Evolutionary conservation across 2,888 invertebrate species (phyloP), one percentile per base, ranked within the genome.

Genomic region (Monochamus alternatus): DNA sequence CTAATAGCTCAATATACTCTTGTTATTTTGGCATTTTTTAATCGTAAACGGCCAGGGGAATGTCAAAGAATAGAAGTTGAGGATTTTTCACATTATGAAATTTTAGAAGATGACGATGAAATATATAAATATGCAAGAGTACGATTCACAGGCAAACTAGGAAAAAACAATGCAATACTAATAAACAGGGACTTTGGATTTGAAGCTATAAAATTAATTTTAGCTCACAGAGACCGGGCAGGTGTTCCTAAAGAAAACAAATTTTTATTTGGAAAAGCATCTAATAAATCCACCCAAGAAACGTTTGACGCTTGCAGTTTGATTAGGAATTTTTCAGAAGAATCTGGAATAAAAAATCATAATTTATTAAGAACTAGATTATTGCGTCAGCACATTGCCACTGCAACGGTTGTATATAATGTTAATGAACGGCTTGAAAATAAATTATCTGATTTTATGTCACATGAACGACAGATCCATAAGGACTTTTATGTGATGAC

Each of bases 41-140:
- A 75, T 32, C 52, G 71, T 10, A 75, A 75, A 22, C 31, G 71
- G 14, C 67, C 72, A n/a, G 75, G 75, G 31, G 72, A 72, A 63
- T 67, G 63, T n/a, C 75, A 75, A 52, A 58, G 67, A 1, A 31
- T 75, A 8, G 9, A 67, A 32, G 63, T 75, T 14, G 75, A 75
- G 10, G 75, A 75, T 68, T 72, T n/a, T n/a, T n/a, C n/a, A n/a
- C n/a, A 55, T 73, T 68, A 69, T 69, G 73, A 75, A 65, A 43
- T 68, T 8, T 32, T 65, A 5, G 58, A 64, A 3, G 65, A 73
- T 65, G 75, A 68, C 5, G 38, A 38, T 38, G 73, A 65, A 30
- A 1, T 62, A 38, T 4, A 3, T 38, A 75, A 73, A 38, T 75
- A 51, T 64, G 69, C 75, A 3, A 73, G 75, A 73, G 60, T 75